Evolutionary conservation across 2,888 invertebrate genomes (phyloP).

Genomic region (Leptinotarsa juncta): DNA sequence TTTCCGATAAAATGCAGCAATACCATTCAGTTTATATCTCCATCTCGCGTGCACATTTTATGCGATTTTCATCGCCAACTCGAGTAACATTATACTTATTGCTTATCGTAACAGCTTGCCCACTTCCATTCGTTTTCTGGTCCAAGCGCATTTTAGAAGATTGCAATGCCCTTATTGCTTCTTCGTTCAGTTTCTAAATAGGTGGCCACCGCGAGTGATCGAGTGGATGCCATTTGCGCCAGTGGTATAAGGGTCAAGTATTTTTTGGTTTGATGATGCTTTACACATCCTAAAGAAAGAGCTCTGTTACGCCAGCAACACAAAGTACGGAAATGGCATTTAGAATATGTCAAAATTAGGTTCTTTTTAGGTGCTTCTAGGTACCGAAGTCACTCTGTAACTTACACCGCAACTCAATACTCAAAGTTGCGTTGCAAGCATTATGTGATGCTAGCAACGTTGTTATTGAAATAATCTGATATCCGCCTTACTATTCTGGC

Average conservation of each 20-base stretch:
- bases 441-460: too few species aligned
- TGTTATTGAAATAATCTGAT: too few species aligned
- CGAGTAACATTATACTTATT: conserved; percentile 35
- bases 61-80: conserved; percentile 16
- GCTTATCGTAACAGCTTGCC: conserved; percentile 35
- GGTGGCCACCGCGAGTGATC: conserved; percentile 8
- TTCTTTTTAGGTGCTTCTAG: too few species aligned
- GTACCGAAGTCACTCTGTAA: too few species aligned
- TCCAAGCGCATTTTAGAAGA: conserved; percentile 35
- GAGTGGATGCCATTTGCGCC: conserved; percentile 4
- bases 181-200: conserved; percentile 27
- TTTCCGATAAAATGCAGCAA: conserved; percentile 2
- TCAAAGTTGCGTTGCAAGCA: too few species aligned
- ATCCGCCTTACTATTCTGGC: too few species aligned
- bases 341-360: too few species aligned
- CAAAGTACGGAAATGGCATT: too few species aligned
- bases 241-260: not conserved
- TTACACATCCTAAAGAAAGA: too few species aligned
- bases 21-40: conserved; percentile 20
- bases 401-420: too few species aligned
- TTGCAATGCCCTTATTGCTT: conserved; percentile 30
- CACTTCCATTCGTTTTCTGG: conserved; percentile 30
- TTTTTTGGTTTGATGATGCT: too few species aligned
- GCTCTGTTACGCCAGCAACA: too few species aligned
- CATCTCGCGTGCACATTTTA: conserved; percentile 20